These are phyloP conservation scores for Solea senegalensis DNA, from an alignment of 2,113 vertebrate genomes.

Conservation along the genomic window DNA sequence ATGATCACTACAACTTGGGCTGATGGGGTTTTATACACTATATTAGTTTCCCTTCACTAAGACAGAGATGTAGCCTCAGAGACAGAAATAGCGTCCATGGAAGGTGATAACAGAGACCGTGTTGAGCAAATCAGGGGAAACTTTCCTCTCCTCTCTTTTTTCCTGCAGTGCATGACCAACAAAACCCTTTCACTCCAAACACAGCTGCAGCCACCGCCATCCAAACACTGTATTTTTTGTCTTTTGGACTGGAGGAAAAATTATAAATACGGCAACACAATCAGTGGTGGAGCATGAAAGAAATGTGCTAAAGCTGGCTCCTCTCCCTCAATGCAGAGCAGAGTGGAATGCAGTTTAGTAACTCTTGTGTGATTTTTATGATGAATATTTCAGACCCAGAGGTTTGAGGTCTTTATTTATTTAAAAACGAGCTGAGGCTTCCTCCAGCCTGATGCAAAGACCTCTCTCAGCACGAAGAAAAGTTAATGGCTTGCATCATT, in stretches of 20 bases:
- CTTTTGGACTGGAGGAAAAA: constrained; percentile 12
- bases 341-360: constrained; percentile 42
- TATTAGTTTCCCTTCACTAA: constrained; percentile 27
- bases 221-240: constrained; percentile 7
- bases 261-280: constrained; percentile 12
- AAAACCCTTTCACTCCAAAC: neutral
- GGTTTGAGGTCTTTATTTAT: constrained; percentile 74
- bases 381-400: constrained; percentile 76
- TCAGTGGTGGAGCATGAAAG: constrained; percentile 22
- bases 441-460: constrained; percentile 60
- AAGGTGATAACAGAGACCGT: constrained; percentile 17
- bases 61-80: constrained; percentile 8
- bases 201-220: neutral
- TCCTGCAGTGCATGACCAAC: neutral
- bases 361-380: constrained; percentile 57
- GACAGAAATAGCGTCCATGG: constrained; percentile 42
- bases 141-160: neutral
- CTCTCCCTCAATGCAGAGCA: constrained; percentile 32
- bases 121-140: constrained; percentile 22
- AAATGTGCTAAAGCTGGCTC: constrained; percentile 28
- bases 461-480: constrained; percentile 56
- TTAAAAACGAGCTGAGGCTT: constrained; percentile 66
- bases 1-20: constrained; percentile 40
- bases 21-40: constrained; percentile 34
- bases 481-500: constrained; percentile 39